Conservation (phyloP, 2,113 vertebrate genomes). For the Microcebus griseorufus region DNA sequence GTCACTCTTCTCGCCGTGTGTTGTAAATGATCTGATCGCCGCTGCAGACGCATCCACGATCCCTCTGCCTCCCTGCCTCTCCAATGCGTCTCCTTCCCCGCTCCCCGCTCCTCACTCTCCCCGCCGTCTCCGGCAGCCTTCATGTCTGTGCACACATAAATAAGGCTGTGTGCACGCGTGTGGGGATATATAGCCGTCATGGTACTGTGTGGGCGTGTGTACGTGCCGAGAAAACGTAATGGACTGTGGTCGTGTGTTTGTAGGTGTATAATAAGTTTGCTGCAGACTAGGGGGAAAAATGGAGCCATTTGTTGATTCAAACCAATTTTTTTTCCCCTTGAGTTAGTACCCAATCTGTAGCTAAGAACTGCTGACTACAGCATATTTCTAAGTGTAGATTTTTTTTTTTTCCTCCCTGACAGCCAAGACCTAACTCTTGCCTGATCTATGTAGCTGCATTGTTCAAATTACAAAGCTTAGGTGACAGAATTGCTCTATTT, state of each 20-base stretch:
- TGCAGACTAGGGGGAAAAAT: slow-evolving; percentile 33
- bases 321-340: slow-evolving; percentile 65
- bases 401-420: slow-evolving; percentile 76
- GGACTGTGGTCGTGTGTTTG: slow-evolving; percentile 41
- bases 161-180: slow-evolving; percentile 22
- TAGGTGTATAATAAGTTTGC: slow-evolving; percentile 60
- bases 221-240: slow-evolving; percentile 64
- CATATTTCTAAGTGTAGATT: slow-evolving; percentile 80
- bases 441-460: slow-evolving; percentile 85
- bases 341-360: slow-evolving; percentile 78
- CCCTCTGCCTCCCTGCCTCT: not conserved
- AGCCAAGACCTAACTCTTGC: slow-evolving; percentile 84
- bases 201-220: not conserved
- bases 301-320: slow-evolving; percentile 85
- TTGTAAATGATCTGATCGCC: slow-evolving; percentile 9
- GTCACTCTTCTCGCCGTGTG: not conserved
- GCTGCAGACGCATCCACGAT: not conserved
- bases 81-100: accelerated
- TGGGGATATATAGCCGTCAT: slow-evolving; percentile 65
- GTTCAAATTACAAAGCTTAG: slow-evolving; percentile 85
- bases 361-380: slow-evolving; percentile 84
- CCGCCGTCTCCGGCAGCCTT: not conserved
- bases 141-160: not conserved
- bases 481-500: slow-evolving; percentile 85
- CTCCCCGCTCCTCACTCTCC: not conserved